phyloP scores from a whole-genome alignment of 2,888 invertebrate genomes.

The Sicus ferrugineus region DNA sequence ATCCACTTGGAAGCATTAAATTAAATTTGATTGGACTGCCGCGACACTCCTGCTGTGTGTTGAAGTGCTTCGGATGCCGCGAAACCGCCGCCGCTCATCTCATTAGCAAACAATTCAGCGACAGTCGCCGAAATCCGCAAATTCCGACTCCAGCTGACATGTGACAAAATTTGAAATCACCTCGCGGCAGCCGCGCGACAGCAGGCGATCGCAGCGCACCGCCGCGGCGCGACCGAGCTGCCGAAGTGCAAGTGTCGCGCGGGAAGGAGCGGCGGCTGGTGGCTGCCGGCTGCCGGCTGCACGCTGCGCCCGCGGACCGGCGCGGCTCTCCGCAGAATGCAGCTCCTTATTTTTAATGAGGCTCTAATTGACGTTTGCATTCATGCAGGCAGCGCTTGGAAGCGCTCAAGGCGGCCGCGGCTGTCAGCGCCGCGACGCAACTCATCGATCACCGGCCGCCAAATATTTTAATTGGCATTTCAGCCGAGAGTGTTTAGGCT shows the following conservation, averaged over 20 bases:
- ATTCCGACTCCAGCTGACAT: slow-evolving; percentile 56
- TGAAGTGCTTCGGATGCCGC: slow-evolving; percentile 1
- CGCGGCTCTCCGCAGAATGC: slow-evolving; percentile 32
- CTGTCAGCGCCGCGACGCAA: slow-evolving; percentile 41
- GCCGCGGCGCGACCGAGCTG: slow-evolving; percentile 24
- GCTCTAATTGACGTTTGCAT: slow-evolving; percentile 63
- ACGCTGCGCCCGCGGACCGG: not conserved
- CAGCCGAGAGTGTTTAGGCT: slow-evolving; percentile 64
- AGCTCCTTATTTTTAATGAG: slow-evolving; percentile 55
- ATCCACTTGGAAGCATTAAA: slow-evolving; percentile 18
- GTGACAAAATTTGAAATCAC: slow-evolving; percentile 63
- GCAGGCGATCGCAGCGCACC: slow-evolving; percentile 39
- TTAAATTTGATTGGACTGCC: slow-evolving; percentile 21
- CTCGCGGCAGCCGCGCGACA: slow-evolving; percentile 45
- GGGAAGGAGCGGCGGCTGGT: not conserved
- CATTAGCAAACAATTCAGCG: slow-evolving; percentile 27
- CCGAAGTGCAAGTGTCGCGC: slow-evolving; percentile 56
- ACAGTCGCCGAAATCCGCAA: slow-evolving; percentile 56
- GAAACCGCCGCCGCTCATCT: slow-evolving; percentile 6
- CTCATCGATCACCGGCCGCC: slow-evolving; percentile 48
- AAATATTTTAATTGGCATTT: slow-evolving; percentile 63
- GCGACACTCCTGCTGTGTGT: slow-evolving; percentile 9
- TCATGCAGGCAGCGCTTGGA: slow-evolving; percentile 46
- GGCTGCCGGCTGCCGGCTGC: slow-evolving; percentile 29
- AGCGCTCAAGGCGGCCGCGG: slow-evolving; percentile 36